phyloP scores from a whole-genome alignment of 2,888 invertebrate genomes.

The Hipparchia semele region DNA sequence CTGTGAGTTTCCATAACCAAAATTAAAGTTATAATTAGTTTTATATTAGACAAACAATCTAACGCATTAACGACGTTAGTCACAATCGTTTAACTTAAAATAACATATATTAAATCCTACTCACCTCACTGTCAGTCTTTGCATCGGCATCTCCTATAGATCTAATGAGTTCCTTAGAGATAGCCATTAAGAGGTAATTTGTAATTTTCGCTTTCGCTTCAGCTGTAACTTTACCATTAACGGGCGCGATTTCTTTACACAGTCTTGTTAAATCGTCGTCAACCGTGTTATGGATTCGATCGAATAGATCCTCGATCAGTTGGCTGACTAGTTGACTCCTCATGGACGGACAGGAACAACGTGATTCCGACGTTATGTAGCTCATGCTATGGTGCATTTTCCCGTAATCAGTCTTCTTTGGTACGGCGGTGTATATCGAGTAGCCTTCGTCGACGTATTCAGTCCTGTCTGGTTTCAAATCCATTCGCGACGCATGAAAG shows the following conservation, averaged over 20 bases:
- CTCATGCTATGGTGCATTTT: slow-evolving; percentile 80
- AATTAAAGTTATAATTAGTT: slow-evolving; percentile 46
- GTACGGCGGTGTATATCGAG: slow-evolving; percentile 75
- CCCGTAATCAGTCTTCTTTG: slow-evolving; percentile 75
- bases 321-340: slow-evolving; percentile 76
- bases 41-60: slow-evolving; percentile 43
- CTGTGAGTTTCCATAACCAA: slow-evolving; percentile 53
- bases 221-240: slow-evolving; percentile 60
- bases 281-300: slow-evolving; percentile 69
- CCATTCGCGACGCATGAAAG: slow-evolving; percentile 72
- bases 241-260: slow-evolving; percentile 66
- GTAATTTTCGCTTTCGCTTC: slow-evolving; percentile 79
- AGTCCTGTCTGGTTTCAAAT: slow-evolving; percentile 73
- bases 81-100: slow-evolving; percentile 52
- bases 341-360: slow-evolving; percentile 76
- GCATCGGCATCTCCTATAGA: slow-evolving; percentile 79
- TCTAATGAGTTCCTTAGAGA: slow-evolving; percentile 78
- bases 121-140: slow-evolving; percentile 80
- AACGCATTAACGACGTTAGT: slow-evolving; percentile 65
- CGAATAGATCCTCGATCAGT: slow-evolving; percentile 75
- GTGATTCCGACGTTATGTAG: slow-evolving; percentile 68
- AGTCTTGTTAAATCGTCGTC: slow-evolving; percentile 72
- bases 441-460: slow-evolving; percentile 78
- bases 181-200: slow-evolving; percentile 80
- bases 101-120: slow-evolving; percentile 44